Evolutionary conservation across 2,888 invertebrate species (phyloP), one percentile per base, ranked within the genome.

Genomic region (Clunio marinus): DNA sequence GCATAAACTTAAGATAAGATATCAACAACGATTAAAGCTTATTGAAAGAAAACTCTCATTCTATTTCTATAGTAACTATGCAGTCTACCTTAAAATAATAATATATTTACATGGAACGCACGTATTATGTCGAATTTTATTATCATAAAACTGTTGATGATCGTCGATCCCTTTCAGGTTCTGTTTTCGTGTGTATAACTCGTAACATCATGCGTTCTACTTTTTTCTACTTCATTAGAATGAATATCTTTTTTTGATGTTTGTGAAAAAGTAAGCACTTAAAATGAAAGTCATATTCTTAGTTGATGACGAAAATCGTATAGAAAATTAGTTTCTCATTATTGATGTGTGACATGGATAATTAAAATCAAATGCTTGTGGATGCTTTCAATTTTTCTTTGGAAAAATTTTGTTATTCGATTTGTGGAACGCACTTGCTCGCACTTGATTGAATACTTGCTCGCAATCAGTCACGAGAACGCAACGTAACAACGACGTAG

Each of bases 281-380:
- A 3, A 22, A 51, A 51, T 32, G 22, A 51, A 51, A n/a, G n/a
- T n/a, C 51, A 51, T 17, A 51, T 22, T 22, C 22, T 51, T 22
- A 7, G 51, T 13, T 63, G 45, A 46, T 63, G 63, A 63, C 63
- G 46, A 41, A 63, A 41, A 22, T 63, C 37, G 63, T 46, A 63
- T 63, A 63, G 46, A 13, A 46, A 63, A 63, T 63, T 63, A 63
- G 63, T 57, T 15, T 57, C 57, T 27, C 27, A n/a, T 25, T 27
- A 22, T 57, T 24, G 27, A 57, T 25, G 27, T 57, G 24, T 57
- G 57, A 57, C 57, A 63, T 41, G 63, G 20, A 45, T 35, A 35
- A 63, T 37, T 37, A 17, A 45, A 4, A 58, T 27, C 15, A 60
- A n/a, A n/a, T n/a, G n/a, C n/a, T n/a, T 2, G 37, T 13, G 63